Percentiles rank a stretch among this genome's conserved stretches.
phyloP scores from a whole-genome alignment of 2,888 invertebrate species.

The Uloborus plumipes region DNA sequence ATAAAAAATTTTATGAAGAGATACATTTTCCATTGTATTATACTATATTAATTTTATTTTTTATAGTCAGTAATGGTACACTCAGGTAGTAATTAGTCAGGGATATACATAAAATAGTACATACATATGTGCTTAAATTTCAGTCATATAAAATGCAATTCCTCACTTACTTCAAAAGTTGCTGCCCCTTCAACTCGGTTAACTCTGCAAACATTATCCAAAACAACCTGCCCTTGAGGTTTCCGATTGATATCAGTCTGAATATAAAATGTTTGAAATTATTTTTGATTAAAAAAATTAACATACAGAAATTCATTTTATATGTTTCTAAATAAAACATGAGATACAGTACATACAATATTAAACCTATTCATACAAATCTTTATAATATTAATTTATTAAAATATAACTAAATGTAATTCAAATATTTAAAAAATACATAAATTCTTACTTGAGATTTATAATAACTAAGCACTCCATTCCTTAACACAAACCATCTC shows the following conservation, averaged over 20 bases:
- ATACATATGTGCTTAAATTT: too few species aligned
- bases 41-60: too few species aligned
- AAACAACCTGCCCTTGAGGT: slow-evolving; percentile 90
- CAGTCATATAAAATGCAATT: not conserved
- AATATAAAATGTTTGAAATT: slow-evolving; percentile 27
- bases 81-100: too few species aligned
- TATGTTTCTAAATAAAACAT: not conserved
- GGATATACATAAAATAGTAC: too few species aligned
- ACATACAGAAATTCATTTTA: not conserved
- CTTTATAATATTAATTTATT: too few species aligned
- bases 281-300: too few species aligned
- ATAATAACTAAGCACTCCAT: slow-evolving; percentile 93
- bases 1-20: too few species aligned
- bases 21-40: too few species aligned
- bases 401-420: not conserved
- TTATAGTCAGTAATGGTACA: too few species aligned
- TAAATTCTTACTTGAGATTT: slow-evolving; percentile 80
- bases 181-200: slow-evolving; percentile 93
- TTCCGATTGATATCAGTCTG: slow-evolving; percentile 75
- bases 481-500: slow-evolving; percentile 95
- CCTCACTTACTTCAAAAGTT: slow-evolving; percentile 80
- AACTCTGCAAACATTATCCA: slow-evolving; percentile 93
- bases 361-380: too few species aligned
- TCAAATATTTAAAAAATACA: slow-evolving; percentile 4
- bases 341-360: not conserved